A percentile compares a stretch with the other conserved stretches of the same genome.
These are phyloP conservation scores for Morelia viridis DNA, from an alignment of 2,797 vertebrate species.

Conservation along the genomic window DNA sequence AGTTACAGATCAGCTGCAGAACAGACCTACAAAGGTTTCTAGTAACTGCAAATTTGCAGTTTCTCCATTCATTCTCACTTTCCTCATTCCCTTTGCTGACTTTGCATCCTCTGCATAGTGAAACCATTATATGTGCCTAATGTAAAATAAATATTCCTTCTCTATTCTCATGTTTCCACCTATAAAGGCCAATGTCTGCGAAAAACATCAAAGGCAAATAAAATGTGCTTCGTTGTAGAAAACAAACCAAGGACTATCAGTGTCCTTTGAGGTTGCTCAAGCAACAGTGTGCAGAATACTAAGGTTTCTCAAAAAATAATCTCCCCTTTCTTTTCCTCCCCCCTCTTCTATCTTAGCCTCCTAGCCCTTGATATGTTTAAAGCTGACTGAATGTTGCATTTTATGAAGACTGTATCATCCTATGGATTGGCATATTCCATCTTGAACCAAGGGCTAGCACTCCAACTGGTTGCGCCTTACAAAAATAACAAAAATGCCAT, in stretches of 20 bases:
- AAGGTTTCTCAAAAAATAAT: slow-evolving; percentile 20
- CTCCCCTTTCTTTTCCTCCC: not conserved
- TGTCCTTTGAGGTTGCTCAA: slow-evolving; percentile 59
- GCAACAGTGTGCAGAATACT: slow-evolving; percentile 8
- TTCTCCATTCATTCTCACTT: slow-evolving; percentile 60
- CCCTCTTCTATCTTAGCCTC: not conserved
- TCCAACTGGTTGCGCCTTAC: not conserved
- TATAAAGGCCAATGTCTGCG: slow-evolving; percentile 67
- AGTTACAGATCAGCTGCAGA: slow-evolving; percentile 51
- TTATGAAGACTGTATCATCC: not conserved
- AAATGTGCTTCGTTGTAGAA: slow-evolving; percentile 61
- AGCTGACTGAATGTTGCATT: not conserved
- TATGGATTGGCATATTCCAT: not conserved
- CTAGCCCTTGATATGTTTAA: not conserved
- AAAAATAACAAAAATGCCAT: not conserved
- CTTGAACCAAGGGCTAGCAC: not conserved
- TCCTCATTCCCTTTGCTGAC: slow-evolving; percentile 48
- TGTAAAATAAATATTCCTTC: slow-evolving; percentile 66
- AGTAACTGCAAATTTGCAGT: slow-evolving; percentile 36
- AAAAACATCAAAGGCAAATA: slow-evolving; percentile 66
- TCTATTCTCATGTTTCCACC: slow-evolving; percentile 68
- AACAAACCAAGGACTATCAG: slow-evolving; percentile 61
- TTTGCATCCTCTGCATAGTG: slow-evolving; percentile 38
- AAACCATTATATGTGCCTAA: slow-evolving; percentile 58
- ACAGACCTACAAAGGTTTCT: slow-evolving; percentile 59